phyloP scores from a whole-genome alignment of 35 echinoderm and acorn worm species.

The Heliocidaris tuberculata region DNA sequence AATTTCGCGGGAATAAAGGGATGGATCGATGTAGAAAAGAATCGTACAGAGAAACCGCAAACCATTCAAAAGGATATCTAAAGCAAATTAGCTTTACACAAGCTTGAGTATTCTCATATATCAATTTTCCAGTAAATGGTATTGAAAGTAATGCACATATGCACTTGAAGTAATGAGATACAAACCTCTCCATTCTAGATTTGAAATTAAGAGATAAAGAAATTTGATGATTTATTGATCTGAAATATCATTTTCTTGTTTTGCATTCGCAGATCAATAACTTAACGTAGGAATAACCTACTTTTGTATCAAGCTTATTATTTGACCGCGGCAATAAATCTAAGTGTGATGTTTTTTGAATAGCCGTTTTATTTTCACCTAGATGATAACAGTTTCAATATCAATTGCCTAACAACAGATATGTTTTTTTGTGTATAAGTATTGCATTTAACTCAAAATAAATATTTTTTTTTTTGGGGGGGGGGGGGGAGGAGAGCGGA shows the following conservation, averaged over 20 bases:
- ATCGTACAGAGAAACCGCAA: background rate
- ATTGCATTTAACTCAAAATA: too few relatives aligned
- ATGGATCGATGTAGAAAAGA: background rate
- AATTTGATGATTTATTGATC: background rate
- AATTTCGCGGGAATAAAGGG: slow-evolving; percentile 14
- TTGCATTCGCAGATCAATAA: background rate
- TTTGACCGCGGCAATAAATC: background rate
- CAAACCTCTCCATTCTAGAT: background rate
- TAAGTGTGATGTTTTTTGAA: background rate
- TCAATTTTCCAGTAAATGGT: background rate
- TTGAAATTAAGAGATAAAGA: background rate
- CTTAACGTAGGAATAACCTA: background rate
- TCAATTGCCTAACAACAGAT: background rate
- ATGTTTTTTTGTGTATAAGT: too few relatives aligned
- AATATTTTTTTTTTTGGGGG: too few relatives aligned
- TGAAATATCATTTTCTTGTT: background rate
- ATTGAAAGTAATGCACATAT: background rate
- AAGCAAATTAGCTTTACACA: slow-evolving; percentile 22
- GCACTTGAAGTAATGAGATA: slow-evolving; percentile 10
- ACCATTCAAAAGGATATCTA: background rate
- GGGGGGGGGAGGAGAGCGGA: too few relatives aligned
- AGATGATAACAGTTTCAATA: background rate
- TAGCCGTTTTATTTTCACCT: background rate
- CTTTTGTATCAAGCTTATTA: background rate
- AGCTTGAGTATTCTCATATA: background rate